Evolutionary conservation across 2,113 vertebrate species (phyloP).

Genomic region (Corynorhinus townsendii): DNA sequence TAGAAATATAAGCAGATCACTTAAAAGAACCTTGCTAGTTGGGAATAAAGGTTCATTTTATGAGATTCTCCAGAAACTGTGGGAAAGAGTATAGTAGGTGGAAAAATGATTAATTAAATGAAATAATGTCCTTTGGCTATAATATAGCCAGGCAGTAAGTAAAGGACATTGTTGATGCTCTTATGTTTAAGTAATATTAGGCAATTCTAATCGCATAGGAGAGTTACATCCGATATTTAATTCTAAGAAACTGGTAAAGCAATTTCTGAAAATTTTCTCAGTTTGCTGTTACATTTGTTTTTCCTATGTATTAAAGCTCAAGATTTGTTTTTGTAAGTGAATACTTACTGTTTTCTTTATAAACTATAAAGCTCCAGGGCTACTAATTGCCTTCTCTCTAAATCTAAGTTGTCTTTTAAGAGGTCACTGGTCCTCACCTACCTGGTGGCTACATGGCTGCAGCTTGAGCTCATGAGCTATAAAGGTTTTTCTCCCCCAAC

Average conservation of each 20-base stretch:
- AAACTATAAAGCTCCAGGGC: not conserved
- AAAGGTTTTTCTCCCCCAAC: not conserved
- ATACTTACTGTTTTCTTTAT: not conserved
- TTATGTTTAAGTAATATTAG: not conserved
- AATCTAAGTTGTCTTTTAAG: not conserved
- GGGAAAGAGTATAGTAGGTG: not conserved
- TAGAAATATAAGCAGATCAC: constrained; percentile 46
- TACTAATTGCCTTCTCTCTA: not conserved
- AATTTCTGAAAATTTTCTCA: constrained; percentile 22
- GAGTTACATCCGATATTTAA: not conserved
- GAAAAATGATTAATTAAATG: constrained; percentile 27
- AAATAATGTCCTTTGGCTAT: not conserved
- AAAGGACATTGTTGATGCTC: constrained; percentile 3
- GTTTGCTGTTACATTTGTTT: constrained; percentile 21
- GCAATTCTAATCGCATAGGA: not conserved
- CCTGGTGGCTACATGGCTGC: not conserved
- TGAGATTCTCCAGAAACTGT: constrained; percentile 9
- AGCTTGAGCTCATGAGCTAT: not conserved
- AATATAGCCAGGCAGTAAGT: constrained; percentile 17
- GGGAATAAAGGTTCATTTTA: constrained; percentile 19
- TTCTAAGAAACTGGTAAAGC: not conserved
- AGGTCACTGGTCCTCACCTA: not conserved
- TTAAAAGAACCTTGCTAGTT: constrained; percentile 24
- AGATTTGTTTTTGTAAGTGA: constrained; percentile 4
- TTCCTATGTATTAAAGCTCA: not conserved